A percentile compares a stretch with the other conserved stretches of the same genome.
These are phyloP conservation scores for Apomyelois bistriatella DNA, from an alignment of 2,888 invertebrate genomes.

Conservation along the genomic window DNA sequence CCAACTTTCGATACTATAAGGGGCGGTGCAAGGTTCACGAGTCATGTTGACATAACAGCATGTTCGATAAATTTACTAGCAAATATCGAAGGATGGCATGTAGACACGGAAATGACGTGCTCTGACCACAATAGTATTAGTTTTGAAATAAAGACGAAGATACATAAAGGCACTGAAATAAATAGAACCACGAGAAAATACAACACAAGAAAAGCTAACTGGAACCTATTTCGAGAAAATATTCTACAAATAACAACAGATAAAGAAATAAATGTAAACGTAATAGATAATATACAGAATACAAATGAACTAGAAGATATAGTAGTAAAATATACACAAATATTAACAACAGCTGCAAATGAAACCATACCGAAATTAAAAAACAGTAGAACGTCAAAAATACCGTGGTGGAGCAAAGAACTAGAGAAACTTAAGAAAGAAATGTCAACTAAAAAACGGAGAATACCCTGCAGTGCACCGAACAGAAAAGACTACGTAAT, in stretches of 20 bases:
- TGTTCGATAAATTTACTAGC: constrained; percentile 13
- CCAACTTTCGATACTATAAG: constrained; percentile 23
- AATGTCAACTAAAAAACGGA: background rate
- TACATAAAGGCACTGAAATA: constrained; percentile 3
- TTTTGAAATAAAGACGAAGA: constrained; percentile 18
- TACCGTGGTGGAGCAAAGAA: constrained; percentile 5
- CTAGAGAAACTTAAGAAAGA: background rate
- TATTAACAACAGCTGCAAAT: background rate
- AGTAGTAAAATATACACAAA: background rate
- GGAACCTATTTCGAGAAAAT: constrained; percentile 23
- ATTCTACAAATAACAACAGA: constrained; percentile 2
- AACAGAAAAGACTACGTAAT: background rate
- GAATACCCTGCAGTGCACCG: background rate
- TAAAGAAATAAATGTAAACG: background rate
- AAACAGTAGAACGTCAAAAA: background rate
- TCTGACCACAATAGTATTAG: constrained; percentile 26
- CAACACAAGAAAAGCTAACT: constrained; percentile 24
- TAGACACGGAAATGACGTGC: constrained; percentile 10
- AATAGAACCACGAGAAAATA: constrained; percentile 19
- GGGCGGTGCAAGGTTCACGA: background rate
- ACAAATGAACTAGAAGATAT: background rate
- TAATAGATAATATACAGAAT: constrained; percentile 7
- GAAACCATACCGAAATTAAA: background rate
- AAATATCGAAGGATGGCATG: constrained; percentile 19
- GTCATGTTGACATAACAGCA: constrained; percentile 21